Base-by-base conservation (phyloP, 2,113 vertebrate genomes). In the Cisticola juncidis region DNA sequence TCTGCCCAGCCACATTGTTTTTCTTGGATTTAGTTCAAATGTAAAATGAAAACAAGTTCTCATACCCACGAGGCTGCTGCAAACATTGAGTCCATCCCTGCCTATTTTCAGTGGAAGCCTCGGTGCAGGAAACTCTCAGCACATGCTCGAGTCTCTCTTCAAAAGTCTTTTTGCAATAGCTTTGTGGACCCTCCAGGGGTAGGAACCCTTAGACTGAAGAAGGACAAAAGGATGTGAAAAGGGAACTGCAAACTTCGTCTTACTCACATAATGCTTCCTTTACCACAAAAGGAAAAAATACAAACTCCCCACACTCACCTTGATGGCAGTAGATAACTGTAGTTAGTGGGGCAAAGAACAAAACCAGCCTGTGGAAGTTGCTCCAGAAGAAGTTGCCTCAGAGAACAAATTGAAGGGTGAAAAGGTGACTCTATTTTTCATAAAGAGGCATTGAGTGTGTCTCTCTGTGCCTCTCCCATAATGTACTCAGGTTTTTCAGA, bases 31-130 rank as follows among this genome's bases (percentile, higher is more conserved):
- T 74, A 10, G 2, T 66, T 90, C 64, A 92, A 94, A 51, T 48
- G 60, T 73, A 54, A 90, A 94, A 90, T 45, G 76, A 94, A 93
- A 92, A 78, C 72, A 86, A 93, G 68, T 71, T 88, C 47, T 42
- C 62, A 71, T 74, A 62, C 24, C 35, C 51, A 47, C 88, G 64
- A 84, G 88, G 44, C 56, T 58, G 68, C 0, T 0, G 42, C 51
- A 87, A 95, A 56, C 33, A 21, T 25, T 58, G 42, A 78, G 54
- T 83, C 56, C 71, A 66, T 73, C 68, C 20, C 15, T 16, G 22
- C 5, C 33, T 51, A 38, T 58, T 88, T 83, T 70, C 0, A 0
- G 14, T 48, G 60, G 86, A 90, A 70, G 54, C 25, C 54, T 90
- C 5, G 2, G 50, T 36, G 28, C 85, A 77, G 71, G 22, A 88